Evolutionary conservation across 2,797 vertebrate genomes (phyloP), one percentile per base, ranked within the genome.

Genomic region (Tapirus indicus): DNA sequence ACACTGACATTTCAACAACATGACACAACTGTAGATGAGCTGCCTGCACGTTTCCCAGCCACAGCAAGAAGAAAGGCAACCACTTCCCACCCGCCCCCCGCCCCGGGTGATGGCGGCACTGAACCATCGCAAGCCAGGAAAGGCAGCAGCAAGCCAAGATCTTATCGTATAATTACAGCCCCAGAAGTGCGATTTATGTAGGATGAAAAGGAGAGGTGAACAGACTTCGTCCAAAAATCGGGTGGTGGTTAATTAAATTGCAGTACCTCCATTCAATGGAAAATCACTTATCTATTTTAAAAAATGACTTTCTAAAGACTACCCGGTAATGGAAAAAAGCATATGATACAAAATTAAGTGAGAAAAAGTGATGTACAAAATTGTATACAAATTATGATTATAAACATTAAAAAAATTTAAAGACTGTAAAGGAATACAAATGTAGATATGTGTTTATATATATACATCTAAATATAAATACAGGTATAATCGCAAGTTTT

Each of bases 21-120:
- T 0, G 25, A 47, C 8, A 0, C 1, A 5, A 11, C 60, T 68
- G 47, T 1, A 23, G 41, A 38, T 0, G 14, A 32, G 9, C 68
- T 7, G n/a, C 54, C 5, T 1, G 21, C 4, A 0, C 4, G 32
- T 20, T 9, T 1, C n/a, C 23, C 41, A 52, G 89, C 14, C 64
- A n/a, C 3, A 6, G 16, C 12, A 1, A 16, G 47, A 47, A 77
- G 68, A 91, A 68, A 64, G 0, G 0, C 7, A 2, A 1, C 27
- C 29, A 0, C 27, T 60, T 32, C 3, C 9, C n/a, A n/a, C n/a
- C n/a, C n/a, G n/a, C 44, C 58, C 27, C 52, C 32, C 20, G 0
- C 58, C 27, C 52, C 52, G 11, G 0, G 1, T 1, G 25, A 10
- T 1, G 0, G 41, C n/a, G 4, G 64, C 49, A 60, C 10, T 1